Conservation (phyloP, 2,888 invertebrate genomes). For the Lymantria monacha region DNA sequence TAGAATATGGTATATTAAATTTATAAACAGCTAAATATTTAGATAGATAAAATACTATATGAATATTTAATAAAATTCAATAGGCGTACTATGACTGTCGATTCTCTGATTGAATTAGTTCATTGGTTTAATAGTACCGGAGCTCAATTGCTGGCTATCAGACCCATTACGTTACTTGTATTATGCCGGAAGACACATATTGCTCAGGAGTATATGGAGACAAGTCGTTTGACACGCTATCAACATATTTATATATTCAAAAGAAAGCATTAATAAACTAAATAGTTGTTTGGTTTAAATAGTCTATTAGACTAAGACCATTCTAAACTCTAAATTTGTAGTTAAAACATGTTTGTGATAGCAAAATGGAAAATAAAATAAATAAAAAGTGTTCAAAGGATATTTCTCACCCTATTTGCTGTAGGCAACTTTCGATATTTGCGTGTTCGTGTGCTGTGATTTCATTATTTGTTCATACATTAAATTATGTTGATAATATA, state of each 20-base stretch:
- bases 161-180: conserved; percentile 64
- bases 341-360: conserved; percentile 16
- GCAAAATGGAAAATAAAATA: conserved; percentile 29
- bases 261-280: conserved; percentile 6
- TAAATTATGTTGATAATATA: conserved; percentile 49
- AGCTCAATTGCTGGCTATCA: conserved; percentile 71
- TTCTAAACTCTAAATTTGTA: conserved; percentile 1
- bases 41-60: too few relatives aligned
- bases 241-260: conserved; percentile 8
- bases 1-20: too few relatives aligned
- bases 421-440: conserved; percentile 57
- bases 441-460: conserved; percentile 62
- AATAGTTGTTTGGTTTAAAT: neutral
- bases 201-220: conserved; percentile 67
- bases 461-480: conserved; percentile 64
- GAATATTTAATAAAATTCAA: too few relatives aligned
- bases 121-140: conserved; percentile 53
- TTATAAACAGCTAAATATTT: too few relatives aligned
- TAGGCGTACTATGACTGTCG: conserved; percentile 49
- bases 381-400: conserved; percentile 39
- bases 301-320: neutral
- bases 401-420: conserved; percentile 40
- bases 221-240: conserved; percentile 28
- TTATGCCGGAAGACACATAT: conserved; percentile 69
- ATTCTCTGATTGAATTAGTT: conserved; percentile 62